Base-by-base conservation (phyloP, 2,113 vertebrate species). In the Festucalex cinctus region DNA sequence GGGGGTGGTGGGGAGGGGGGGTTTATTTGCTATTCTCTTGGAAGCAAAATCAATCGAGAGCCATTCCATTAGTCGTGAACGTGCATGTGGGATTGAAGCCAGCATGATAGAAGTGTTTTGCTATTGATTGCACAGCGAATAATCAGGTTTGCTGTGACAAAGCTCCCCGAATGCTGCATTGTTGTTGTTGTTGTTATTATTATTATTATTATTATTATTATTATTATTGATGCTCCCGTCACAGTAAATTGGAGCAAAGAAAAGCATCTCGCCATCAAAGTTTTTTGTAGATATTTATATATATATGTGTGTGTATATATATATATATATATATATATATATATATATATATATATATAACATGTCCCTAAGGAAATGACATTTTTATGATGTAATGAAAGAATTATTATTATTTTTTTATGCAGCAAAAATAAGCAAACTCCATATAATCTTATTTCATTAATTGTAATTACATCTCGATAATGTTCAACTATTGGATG, bases 21-120 rank as follows among this genome's bases (percentile, higher is more conserved):
- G n/a, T n/a, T n/a, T n/a, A n/a, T n/a, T 81, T 78, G 46, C 79
- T 76, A 69, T 84, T 78, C 53, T 73, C 53, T 72, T 43, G 37
- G 59, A 82, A 70, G 32, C 14, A 71, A 80, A 86, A 84, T 87
- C 72, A 80, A 88, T 83, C 77, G 49, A 19, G 12, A 68, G 46
- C 70, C 79, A 85, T 83, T 81, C 76, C 72, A 70, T 81, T 87
- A 77, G 76, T 67, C 66, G 62, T 35, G 66, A 85, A 77, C 57
- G 74, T 46, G 71, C 46, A 24, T 65, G 67, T 2, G n/a, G 58
- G 62, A 68, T 65, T 73, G n/a, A n/a, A 65, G 76, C 66, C 70
- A 75, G 54, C 60, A 14, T 3, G 19, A 69, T 54, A 68, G 16
- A 48, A 61, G 69, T 48, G 63, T 63, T 57, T 56, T 24, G 56